Base-by-base conservation (phyloP, 2,888 invertebrate genomes). In the Leptopterna dolabrata region DNA sequence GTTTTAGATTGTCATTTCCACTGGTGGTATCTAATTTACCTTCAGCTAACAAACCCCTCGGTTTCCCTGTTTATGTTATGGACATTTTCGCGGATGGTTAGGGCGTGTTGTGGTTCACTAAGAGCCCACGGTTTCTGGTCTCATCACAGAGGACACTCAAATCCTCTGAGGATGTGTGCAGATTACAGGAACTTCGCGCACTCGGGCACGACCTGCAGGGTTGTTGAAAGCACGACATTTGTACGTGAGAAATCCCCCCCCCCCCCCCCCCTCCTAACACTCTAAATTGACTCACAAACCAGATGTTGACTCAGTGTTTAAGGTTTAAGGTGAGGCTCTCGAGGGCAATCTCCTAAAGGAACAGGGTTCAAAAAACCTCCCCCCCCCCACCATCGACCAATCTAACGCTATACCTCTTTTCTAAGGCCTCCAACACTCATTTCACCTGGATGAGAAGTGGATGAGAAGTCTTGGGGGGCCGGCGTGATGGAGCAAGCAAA, bases 401-500 rank as follows among this genome's bases (percentile, higher is more conserved):
- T 63, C 63, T 63, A 27, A 63, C 24, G 24, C 63, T 63, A 63
- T 63, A 63, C 63, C 63, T 24, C 24, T 63, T 63, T 63, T 63
- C 63, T 27, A 19, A 24, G 73, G 13, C 3, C 73, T 19, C 73
- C 36, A 36, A 73, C 73, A 14, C 73, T 73, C 73, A 73, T 73
- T 73, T 73, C 41, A 73, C 13, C 19, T n/a, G 36, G 73, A 36
- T 73, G 73, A 30, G 73, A 73, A 63, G 63, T 63, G 63, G 63
- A 63, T 63, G 63, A 63, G 63, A n/a, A 73, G 73, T 36, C 73
- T 14, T 14, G 73, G 73, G 71, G 16, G 71, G 30, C 27, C 27
- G 27, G 30, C 73, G 36, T 73, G 73, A 73, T 73, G 73, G 14
- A 73, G 73, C 73, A 81, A 81, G 81, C 51, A 51, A 81, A 81